A percentile compares a stretch with the other conserved stretches of the same genome.
Conservation (phyloP, 64 coral and sea anemone genomes). For the Porites australiensis region DNA sequence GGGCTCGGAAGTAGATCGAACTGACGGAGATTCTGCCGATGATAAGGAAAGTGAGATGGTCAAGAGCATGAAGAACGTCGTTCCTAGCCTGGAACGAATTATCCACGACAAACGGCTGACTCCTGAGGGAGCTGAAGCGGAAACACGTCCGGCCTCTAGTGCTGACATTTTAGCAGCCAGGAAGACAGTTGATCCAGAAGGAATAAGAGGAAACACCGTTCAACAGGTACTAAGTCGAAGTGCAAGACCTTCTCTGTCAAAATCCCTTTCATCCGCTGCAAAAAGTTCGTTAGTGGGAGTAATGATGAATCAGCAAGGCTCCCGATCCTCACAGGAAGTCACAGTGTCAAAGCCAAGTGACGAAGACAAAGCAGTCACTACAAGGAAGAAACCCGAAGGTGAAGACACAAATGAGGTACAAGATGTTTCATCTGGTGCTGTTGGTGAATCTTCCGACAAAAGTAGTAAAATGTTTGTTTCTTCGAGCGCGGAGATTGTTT, state of each 20-base stretch:
- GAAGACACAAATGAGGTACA: conserved; percentile 5
- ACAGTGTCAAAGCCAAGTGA: not conserved
- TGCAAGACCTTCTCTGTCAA: not conserved
- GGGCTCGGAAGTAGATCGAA: not conserved
- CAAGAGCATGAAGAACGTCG: not conserved
- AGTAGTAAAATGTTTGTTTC: not conserved
- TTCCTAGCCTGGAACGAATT: conserved; percentile 15
- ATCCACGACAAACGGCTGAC: conserved; percentile 24
- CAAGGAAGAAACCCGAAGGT: conserved; percentile 27
- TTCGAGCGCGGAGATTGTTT: not conserved
- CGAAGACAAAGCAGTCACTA: not conserved
- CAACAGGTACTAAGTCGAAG: not conserved
- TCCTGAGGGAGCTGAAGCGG: conserved; percentile 41
- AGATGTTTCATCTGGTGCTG: not conserved
- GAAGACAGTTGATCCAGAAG: not conserved
- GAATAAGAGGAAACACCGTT: not conserved
- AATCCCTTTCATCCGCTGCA: not conserved
- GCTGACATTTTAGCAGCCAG: not conserved
- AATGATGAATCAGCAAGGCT: not conserved
- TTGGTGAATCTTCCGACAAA: not conserved
- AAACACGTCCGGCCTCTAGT: conserved; percentile 7
- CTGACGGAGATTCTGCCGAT: not conserved
- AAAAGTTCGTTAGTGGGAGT: not conserved
- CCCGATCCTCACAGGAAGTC: not conserved
- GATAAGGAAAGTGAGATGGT: not conserved